Base-by-base conservation (phyloP, 2,888 invertebrate genomes). In the Colostygia pectinataria region DNA sequence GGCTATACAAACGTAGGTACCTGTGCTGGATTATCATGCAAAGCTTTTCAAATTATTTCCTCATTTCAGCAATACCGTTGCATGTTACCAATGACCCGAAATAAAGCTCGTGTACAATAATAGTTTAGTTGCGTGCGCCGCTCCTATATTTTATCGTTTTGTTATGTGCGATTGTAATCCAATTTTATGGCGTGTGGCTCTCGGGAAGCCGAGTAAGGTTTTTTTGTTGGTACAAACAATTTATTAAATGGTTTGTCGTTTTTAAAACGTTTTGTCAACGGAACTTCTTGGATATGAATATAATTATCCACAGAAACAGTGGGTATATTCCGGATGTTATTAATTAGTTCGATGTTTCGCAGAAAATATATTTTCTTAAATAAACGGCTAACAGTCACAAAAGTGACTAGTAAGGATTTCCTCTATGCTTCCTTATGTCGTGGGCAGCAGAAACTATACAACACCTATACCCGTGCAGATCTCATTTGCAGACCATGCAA, bases 111-210 rank as follows among this genome's bases (percentile, higher is more conserved):
- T 14, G 20, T 23, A 24, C 27, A 27, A 33, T 50, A 42, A 52
- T 47, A 46, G 45, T 46, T 38, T 33, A 15, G 46, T 57, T 27
- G 59, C 59, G 59, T 57, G 57, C 36, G 42, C 20, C 10, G 13
- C 6, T 28, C 14, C 45, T 55, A 54, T 59, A n/a, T n/a, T n/a
- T 59, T 59, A 59, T 59, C 50, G 54, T 46, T 46, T 47, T 57
- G 59, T 53, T 59, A 57, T 57, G 48, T 57, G 25, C 41, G 56
- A 57, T 57, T 48, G 46, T 49, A 49, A 59, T 59, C 57, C 46
- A 49, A 57, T 53, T 59, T 48, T 50, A 43, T 34, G 41, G 43
- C 39, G 47, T 36, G 49, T 44, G 38, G 41, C 45, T 46, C 45
- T 45, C 23, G 41, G 24, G 42, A 37, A 20, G 14, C 32, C 33